Evolutionary conservation across 2,797 vertebrate species (phyloP).

Genomic region (Xenops minutus): DNA sequence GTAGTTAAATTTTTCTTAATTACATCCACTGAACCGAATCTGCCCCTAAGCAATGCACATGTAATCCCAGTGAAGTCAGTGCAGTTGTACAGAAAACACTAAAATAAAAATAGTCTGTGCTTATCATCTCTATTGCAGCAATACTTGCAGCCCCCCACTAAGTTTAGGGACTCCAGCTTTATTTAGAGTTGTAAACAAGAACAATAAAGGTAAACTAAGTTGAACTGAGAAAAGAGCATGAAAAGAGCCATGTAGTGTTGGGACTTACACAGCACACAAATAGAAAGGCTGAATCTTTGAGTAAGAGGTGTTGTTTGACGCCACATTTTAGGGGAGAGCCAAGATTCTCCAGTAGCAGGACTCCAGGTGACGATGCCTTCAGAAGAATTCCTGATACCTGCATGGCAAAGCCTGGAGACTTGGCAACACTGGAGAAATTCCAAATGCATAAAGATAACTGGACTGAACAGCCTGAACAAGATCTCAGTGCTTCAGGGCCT

Average conservation of each 20-base stretch:
- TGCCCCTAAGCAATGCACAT: slow-evolving; percentile 18
- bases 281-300: rapidly evolving
- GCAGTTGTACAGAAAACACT: neutral
- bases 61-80: slow-evolving; percentile 37
- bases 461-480: neutral
- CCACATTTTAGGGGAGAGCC: rapidly evolving
- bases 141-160: neutral
- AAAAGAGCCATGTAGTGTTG: rapidly evolving
- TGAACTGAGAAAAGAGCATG: neutral
- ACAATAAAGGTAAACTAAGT: neutral
- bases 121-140: neutral
- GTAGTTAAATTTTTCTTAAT: slow-evolving; percentile 41
- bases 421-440: neutral
- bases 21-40: slow-evolving; percentile 10
- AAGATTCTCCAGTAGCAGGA: neutral
- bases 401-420: neutral
- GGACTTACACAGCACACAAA: neutral
- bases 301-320: rapidly evolving
- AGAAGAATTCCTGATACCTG: neutral
- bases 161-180: neutral
- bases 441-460: neutral
- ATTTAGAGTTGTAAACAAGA: neutral
- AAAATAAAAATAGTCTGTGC: neutral
- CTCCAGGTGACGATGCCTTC: neutral
- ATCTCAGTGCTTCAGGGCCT: neutral